Conservation (phyloP, 2,888 invertebrate genomes). For the Drosophila peninsularis region DNA sequence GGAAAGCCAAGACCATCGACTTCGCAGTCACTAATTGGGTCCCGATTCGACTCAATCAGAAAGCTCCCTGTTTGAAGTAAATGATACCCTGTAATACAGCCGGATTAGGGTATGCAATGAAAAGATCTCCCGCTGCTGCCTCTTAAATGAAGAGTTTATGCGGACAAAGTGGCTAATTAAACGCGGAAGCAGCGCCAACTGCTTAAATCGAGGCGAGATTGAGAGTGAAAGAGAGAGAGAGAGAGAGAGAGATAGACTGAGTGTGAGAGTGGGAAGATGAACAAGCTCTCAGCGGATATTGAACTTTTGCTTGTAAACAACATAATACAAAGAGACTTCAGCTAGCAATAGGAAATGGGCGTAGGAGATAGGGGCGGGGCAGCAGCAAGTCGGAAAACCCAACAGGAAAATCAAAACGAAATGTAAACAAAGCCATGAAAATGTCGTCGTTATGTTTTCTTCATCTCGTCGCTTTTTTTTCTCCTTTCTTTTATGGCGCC, state of each 20-base stretch:
- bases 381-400: constrained; percentile 30
- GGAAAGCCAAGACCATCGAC: neutral
- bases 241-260: constrained; percentile 7
- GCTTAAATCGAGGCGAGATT: neutral
- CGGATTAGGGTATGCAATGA: neutral
- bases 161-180: constrained; percentile 69
- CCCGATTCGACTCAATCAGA: too few species aligned
- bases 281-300: constrained; percentile 55
- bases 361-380: neutral
- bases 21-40: too few species aligned
- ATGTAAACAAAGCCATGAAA: constrained; percentile 75
- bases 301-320: constrained; percentile 63
- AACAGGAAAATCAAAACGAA: constrained; percentile 66
- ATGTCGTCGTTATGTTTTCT: constrained; percentile 67
- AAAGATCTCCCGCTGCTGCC: constrained; percentile 25
- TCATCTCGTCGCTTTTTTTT: neutral
- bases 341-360: neutral
- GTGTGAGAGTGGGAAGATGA: neutral
- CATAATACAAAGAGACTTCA: constrained; percentile 22
- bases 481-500: constrained; percentile 52
- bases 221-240: neutral
- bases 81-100: neutral
- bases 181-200: constrained; percentile 28
- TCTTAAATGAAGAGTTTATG: constrained; percentile 50
- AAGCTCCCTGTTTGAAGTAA: neutral